Conservation (phyloP, 2,888 invertebrate species). For the Balanococcus diminutus region DNA sequence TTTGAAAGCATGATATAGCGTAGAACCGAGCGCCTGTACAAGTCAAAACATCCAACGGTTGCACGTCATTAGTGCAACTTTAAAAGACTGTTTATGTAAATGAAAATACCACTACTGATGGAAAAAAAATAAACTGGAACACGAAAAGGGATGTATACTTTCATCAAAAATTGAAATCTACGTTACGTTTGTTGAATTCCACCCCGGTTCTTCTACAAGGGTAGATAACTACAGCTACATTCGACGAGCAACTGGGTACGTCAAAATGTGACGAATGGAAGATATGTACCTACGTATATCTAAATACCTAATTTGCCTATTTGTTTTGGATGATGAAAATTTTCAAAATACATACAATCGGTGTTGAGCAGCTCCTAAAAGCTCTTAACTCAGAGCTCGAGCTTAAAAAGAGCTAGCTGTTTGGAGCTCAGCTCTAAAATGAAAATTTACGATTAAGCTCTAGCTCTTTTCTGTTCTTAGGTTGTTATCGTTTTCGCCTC, state of each 20-base stretch:
- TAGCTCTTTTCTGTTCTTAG: no score
- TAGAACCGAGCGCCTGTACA: not conserved
- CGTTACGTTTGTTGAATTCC: constrained; percentile 24
- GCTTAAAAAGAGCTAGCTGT: no score
- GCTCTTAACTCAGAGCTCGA: no score
- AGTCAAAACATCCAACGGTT: constrained; percentile 45
- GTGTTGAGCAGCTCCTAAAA: no score
- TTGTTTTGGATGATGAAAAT: no score
- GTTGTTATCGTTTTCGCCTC: no score
- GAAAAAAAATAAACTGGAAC: not conserved
- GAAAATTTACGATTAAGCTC: no score
- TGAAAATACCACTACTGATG: not conserved
- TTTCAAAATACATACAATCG: no score
- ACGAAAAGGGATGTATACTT: not conserved
- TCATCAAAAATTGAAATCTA: constrained; percentile 33
- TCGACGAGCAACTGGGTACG: not conserved
- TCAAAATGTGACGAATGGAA: not conserved
- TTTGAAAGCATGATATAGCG: constrained; percentile 47
- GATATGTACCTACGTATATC: no score
- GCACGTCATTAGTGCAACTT: constrained; percentile 51
- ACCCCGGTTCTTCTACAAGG: not conserved
- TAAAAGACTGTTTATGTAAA: constrained; percentile 51
- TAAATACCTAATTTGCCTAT: no score
- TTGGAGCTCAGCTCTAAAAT: no score
- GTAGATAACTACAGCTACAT: no score